Base-by-base conservation (phyloP, 64 coral and sea anemone genomes). In the Montipora foliosa region DNA sequence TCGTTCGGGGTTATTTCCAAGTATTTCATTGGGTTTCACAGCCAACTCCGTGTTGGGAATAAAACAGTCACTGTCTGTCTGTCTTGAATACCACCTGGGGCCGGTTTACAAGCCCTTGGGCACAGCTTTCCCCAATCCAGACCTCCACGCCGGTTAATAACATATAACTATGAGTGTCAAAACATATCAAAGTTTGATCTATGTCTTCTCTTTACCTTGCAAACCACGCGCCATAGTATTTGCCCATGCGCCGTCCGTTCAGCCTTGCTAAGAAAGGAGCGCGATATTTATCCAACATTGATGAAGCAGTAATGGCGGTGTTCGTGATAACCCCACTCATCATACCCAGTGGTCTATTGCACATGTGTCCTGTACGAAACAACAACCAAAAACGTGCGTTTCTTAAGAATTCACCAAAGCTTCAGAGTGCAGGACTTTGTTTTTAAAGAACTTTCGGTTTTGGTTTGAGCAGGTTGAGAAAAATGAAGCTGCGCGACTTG, bases 291-390 rank as follows among this genome's bases (percentile, higher is more conserved):
- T 79, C 77, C 67, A 58, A 78, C 84, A 71, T 77, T 58, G 83
- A 88, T 22, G 92, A 93, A 2, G 92, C 84, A 70, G 92, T 93
- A 5, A 93, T 93, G 14, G 92, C 92, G 5, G 58, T 55, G 52
- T 93, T 93, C 55, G 61, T 85, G 22, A 93, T 93, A 15, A 19
- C 21, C 19, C 92, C 92, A 13, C 48, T 88, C 48, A 70, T 78
- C 83, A 93, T 88, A 5, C 92, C 92, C 10, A 93, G 47, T 8
- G 85, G 75, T 74, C 92, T 84, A 49, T 93, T 93, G 22, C 92
- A 93, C 77, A 93, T 80, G 13, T 93, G 92, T 47, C 92, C 92
- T 93, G 47, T 8, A 50, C 10, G 19, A 87, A 50, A 37, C 37
- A 37, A 37, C 37, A 82, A 49, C 14, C n/a, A 0, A 59, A 82